Evolutionary conservation across 2,113 vertebrate genomes (phyloP).

Genomic region (Formicarius rufipectus): DNA sequence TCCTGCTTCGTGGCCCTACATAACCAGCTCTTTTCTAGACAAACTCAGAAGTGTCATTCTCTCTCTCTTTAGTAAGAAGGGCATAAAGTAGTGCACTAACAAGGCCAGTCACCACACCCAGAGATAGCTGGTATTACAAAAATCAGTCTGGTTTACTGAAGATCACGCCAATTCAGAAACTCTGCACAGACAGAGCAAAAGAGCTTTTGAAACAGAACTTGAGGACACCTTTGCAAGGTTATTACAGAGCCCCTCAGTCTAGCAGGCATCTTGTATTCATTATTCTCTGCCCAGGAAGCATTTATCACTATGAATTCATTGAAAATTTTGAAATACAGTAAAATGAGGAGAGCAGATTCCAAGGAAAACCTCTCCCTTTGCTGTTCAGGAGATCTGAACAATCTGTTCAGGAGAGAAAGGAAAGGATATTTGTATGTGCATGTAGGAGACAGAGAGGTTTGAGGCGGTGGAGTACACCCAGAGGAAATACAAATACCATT

Average conservation of each 20-base stretch:
- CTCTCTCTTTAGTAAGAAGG: not conserved
- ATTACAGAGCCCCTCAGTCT: not conserved
- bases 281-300: conserved; percentile 29
- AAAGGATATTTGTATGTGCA: not conserved
- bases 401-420: conserved; percentile 25
- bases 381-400: too few species aligned
- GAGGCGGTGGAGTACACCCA: not conserved
- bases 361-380: conserved; percentile 21
- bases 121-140: not conserved
- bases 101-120: not conserved
- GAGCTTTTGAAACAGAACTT: not conserved
- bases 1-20: not conserved
- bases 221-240: not conserved
- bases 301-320: conserved; percentile 29
- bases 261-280: not conserved
- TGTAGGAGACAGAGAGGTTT: not conserved
- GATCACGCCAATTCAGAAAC: not conserved
- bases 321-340: not conserved
- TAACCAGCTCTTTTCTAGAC: not conserved
- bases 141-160: not conserved
- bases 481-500: conserved; percentile 32
- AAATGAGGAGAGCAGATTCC: not conserved
- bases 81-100: not conserved
- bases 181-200: not conserved
- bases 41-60: conserved; percentile 2